Evolutionary conservation across 2,888 invertebrate species (phyloP).

Genomic region (Pollenia amentaria): DNA sequence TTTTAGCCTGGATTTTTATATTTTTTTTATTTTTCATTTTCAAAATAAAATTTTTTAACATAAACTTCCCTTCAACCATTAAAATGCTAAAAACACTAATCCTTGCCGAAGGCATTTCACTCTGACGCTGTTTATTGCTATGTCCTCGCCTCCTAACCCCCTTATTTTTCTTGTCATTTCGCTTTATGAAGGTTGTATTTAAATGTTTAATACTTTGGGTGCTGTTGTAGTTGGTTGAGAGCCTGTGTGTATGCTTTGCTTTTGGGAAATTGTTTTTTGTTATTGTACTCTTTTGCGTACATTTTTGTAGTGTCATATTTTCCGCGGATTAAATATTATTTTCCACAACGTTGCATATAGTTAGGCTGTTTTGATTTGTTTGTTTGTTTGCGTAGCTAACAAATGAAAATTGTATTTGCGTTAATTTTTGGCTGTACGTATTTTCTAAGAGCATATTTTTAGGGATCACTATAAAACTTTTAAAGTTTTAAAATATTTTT

Average conservation of each 20-base stretch:
- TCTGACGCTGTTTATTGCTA: slow-evolving; percentile 22
- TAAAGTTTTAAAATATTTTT: too few species aligned
- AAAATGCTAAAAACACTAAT: slow-evolving; percentile 69
- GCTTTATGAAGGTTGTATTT: neutral
- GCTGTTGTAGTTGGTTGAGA: neutral
- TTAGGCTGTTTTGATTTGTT: slow-evolving; percentile 53
- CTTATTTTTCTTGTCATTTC: slow-evolving; percentile 3
- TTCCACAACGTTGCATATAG: slow-evolving; percentile 65
- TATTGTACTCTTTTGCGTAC: slow-evolving; percentile 36
- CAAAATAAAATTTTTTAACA: slow-evolving; percentile 51
- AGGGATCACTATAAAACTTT: neutral
- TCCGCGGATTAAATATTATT: slow-evolving; percentile 80
- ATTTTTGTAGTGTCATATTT: slow-evolving; percentile 80
- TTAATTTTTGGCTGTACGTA: neutral
- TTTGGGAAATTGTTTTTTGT: neutral
- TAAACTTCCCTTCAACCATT: slow-evolving; percentile 55
- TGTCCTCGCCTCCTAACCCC: too few species aligned
- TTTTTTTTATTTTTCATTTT: slow-evolving; percentile 28
- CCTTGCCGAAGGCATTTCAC: slow-evolving; percentile 70
- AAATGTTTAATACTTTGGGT: neutral
- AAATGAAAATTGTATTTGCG: slow-evolving; percentile 19
- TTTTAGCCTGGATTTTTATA: neutral
- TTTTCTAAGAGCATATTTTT: slow-evolving; percentile 43
- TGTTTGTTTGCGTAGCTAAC: slow-evolving; percentile 28
- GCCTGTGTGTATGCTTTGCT: neutral